Conservation (phyloP, 2,113 vertebrate genomes). For the Zosterops borbonicus region DNA sequence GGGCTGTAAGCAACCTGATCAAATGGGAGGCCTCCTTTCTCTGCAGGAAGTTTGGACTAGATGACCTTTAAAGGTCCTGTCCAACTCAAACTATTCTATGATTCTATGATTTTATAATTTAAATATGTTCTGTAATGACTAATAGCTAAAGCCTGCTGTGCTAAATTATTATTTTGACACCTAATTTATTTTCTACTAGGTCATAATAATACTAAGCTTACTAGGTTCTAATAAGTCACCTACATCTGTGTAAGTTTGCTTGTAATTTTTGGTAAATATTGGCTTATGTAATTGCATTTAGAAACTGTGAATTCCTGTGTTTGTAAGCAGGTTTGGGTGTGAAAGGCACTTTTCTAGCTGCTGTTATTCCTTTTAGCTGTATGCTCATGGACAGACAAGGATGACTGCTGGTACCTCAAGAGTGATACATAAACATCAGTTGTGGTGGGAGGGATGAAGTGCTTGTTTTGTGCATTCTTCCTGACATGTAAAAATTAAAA, state of each 20-base stretch:
- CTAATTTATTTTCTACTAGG: slow-evolving; percentile 8
- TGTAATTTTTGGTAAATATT: neutral
- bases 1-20: neutral
- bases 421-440: neutral
- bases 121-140: neutral
- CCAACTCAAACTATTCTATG: neutral
- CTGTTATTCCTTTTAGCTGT: neutral
- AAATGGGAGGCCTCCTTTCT: neutral
- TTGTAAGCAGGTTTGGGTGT: neutral
- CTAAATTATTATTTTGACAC: slow-evolving; percentile 10
- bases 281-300: neutral
- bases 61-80: neutral
- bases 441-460: neutral
- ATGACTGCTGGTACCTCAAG: neutral
- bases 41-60: neutral
- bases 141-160: neutral
- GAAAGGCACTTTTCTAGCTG: neutral
- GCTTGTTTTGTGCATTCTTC: neutral
- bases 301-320: neutral
- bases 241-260: neutral
- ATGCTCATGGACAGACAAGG: neutral
- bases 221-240: neutral
- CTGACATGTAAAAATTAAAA: neutral
- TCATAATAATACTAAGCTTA: neutral
- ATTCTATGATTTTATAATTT: neutral